These are phyloP conservation scores for Thamnophis sirtalis DNA, from an alignment of 2,113 vertebrate genomes.

Conservation along the genomic window DNA sequence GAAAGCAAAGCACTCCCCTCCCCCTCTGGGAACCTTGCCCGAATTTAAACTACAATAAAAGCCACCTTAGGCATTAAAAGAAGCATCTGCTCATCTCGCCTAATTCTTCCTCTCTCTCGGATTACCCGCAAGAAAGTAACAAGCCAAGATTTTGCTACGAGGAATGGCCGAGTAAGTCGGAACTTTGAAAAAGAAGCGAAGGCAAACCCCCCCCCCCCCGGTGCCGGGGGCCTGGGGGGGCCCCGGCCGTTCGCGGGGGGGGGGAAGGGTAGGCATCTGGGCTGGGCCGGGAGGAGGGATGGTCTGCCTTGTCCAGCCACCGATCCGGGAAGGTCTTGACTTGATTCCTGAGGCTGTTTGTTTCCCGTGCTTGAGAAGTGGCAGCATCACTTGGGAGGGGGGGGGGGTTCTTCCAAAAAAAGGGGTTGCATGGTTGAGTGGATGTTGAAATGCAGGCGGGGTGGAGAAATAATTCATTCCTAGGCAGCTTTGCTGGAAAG, in stretches of 20 bases:
- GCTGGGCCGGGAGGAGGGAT: neutral
- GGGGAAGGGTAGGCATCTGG: neutral
- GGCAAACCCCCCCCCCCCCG: neutral
- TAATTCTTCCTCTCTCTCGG: slow-evolving; percentile 18
- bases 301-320: neutral
- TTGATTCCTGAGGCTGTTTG: neutral
- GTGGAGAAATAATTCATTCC: neutral
- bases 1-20: neutral
- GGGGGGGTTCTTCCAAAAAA: neutral
- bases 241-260: neutral
- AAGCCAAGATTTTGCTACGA: neutral
- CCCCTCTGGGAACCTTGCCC: slow-evolving; percentile 3
- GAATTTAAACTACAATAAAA: slow-evolving; percentile 43
- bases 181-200: neutral
- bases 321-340: neutral
- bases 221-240: neutral
- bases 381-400: neutral
- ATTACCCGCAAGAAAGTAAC: neutral
- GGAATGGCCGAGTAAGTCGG: neutral
- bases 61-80: slow-evolving; percentile 44
- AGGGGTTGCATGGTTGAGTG: neutral
- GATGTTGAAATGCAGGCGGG: neutral
- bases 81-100: neutral
- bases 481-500: neutral
- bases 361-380: neutral